Base-by-base conservation (phyloP, 2,113 vertebrate species). In the Pungitius pungitius region DNA sequence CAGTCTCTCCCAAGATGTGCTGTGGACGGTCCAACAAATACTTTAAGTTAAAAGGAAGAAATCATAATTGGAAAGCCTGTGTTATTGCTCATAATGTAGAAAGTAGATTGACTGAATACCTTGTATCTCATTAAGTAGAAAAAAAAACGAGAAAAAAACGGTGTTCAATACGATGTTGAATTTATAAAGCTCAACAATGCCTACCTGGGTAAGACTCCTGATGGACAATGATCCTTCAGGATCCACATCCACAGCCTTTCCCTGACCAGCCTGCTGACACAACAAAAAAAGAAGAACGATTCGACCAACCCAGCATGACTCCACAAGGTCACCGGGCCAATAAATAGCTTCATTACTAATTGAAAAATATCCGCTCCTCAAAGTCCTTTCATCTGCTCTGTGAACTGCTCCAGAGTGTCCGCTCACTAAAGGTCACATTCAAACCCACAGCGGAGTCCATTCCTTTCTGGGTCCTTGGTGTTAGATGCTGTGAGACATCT, bases 191-290 rank as follows among this genome's bases (percentile, higher is more conserved):
- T 35, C 33, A 26, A n/a, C 26, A 61, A 67, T 65, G 27, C 49
- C 47, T 94, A 98, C 96, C 96, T 98, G 93, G 4, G 94, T 91
- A 24, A 97, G 87, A 64, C 77, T 84, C 45, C 76, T 77, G 68
- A 97, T 63, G 24, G 95, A 93, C 84, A 93, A 70, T 37, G 91
- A 91, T 86, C 89, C 92, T 75, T 88, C 81, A 35, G 78, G 61
- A 65, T 76, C 67, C 15, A 20, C 60, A 67, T 35, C 79, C 24
- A 69, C 68, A 60, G 78, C 75, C 11, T 85, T 70, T 65, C 18
- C 78, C 75, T 73, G 80, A 39, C 4, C 11, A 57, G 76, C 68
- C 81, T 85, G 74, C 74, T 64, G 68, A 77, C 65, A 87, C 63
- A 79, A 52, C 75, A 64, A 59, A 49, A 27, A 30, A 70, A 60